Evolutionary conservation across 2,113 vertebrate species (phyloP).

Genomic region (Numenius arquata): DNA sequence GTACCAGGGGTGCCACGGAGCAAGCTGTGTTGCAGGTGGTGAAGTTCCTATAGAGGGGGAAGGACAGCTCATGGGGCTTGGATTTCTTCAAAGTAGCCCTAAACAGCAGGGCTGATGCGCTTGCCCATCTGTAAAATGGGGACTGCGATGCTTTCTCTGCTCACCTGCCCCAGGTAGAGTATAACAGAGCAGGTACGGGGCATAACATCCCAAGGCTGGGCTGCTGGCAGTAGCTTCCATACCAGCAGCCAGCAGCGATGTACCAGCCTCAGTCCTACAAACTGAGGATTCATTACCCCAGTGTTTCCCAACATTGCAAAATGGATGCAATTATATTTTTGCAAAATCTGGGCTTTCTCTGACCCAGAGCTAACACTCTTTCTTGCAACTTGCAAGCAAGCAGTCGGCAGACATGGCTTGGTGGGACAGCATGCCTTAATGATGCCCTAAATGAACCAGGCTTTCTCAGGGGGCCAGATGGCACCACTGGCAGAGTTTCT

Average conservation of each 20-base stretch:
- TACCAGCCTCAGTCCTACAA: not conserved
- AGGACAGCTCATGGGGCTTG: not conserved
- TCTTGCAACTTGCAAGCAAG: not conserved
- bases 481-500: not conserved
- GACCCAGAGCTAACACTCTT: not conserved
- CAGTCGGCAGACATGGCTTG: not conserved
- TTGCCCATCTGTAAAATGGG: not conserved
- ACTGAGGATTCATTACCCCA: accelerated
- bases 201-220: accelerated
- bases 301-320: not conserved
- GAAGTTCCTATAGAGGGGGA: not conserved
- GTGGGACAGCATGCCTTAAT: not conserved
- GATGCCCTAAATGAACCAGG: not conserved
- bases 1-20: accelerated
- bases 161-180: not conserved
- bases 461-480: not conserved
- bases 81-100: not conserved
- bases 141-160: not conserved
- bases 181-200: not conserved
- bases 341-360: not conserved
- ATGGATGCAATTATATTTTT: not conserved
- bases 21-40: not conserved
- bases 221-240: accelerated
- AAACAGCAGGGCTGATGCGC: accelerated
- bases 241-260: accelerated